Percentiles rank a stretch among this genome's conserved stretches.
These are phyloP conservation scores for Lysiphlebus fabarum DNA, from an alignment of 1,140 invertebrate species.

Conservation along the genomic window DNA sequence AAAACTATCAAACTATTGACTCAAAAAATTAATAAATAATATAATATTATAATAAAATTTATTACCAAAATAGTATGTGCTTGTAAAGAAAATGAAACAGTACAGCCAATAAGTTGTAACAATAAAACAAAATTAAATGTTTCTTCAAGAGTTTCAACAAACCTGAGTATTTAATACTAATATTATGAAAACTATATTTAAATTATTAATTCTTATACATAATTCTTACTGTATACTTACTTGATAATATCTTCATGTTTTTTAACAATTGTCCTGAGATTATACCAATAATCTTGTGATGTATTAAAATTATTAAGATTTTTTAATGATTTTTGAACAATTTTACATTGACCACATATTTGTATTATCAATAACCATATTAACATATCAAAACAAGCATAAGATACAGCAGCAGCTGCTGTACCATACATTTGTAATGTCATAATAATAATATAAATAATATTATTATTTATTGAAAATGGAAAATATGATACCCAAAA, in stretches of 20 bases:
- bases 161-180: slow-evolving; percentile 29
- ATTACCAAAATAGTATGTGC: slow-evolving; percentile 17
- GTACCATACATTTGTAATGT: slow-evolving; percentile 15
- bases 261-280: too few relatives aligned
- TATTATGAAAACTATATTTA: too few relatives aligned
- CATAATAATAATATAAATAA: slow-evolving; percentile 13
- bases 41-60: too few relatives aligned
- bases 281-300: slow-evolving; percentile 29
- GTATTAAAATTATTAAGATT: slow-evolving; percentile 9
- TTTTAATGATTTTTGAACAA: slow-evolving; percentile 13
- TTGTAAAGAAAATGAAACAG: slow-evolving; percentile 28
- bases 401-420: slow-evolving; percentile 19
- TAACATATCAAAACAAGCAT: slow-evolving; percentile 25
- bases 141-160: slow-evolving; percentile 40
- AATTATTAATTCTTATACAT: too few relatives aligned
- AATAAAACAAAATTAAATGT: slow-evolving; percentile 33
- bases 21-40: too few relatives aligned
- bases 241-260: too few relatives aligned
- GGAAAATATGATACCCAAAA: slow-evolving; percentile 25
- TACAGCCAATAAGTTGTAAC: slow-evolving; percentile 20
- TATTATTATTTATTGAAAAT: slow-evolving; percentile 17
- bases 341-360: slow-evolving; percentile 26
- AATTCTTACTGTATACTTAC: too few relatives aligned
- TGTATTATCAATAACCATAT: slow-evolving; percentile 27
- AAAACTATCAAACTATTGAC: too few relatives aligned